Evolutionary conservation across 2,888 invertebrate genomes (phyloP).

Genomic region (Ectropis crepuscularia): DNA sequence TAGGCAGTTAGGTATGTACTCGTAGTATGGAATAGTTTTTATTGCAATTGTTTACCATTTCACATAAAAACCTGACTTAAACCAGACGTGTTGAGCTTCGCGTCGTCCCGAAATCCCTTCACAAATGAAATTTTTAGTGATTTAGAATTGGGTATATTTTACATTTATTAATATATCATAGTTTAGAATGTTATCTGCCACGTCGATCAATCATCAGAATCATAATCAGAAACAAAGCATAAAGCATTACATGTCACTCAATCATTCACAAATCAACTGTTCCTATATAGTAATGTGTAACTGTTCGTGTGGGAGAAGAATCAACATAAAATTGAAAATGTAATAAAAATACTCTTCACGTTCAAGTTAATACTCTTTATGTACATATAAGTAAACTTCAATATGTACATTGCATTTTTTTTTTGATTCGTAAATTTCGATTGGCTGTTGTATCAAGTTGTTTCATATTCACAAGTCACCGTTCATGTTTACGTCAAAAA

Average conservation of each 20-base stretch:
- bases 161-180: too few species aligned
- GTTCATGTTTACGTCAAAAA: too few species aligned
- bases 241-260: slow-evolving; percentile 44
- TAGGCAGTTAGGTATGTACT: too few species aligned
- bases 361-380: slow-evolving; percentile 51
- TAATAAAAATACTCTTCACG: slow-evolving; percentile 49
- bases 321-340: slow-evolving; percentile 53
- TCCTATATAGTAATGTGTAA: slow-evolving; percentile 22
- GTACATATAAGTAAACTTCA: slow-evolving; percentile 60
- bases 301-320: slow-evolving; percentile 42
- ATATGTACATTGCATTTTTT: slow-evolving; percentile 58
- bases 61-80: too few species aligned
- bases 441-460: slow-evolving; percentile 41
- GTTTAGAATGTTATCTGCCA: slow-evolving; percentile 16
- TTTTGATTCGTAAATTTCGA: slow-evolving; percentile 43
- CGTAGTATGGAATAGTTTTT: too few species aligned
- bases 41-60: too few species aligned
- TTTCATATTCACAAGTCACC: too few species aligned
- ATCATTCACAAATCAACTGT: slow-evolving; percentile 7
- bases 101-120: too few species aligned
- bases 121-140: too few species aligned
- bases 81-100: too few species aligned
- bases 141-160: too few species aligned
- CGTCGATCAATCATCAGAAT: slow-evolving; percentile 24
- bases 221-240: slow-evolving; percentile 48